Conservation (phyloP, 2,888 invertebrate genomes). For the Melieria picta region DNA sequence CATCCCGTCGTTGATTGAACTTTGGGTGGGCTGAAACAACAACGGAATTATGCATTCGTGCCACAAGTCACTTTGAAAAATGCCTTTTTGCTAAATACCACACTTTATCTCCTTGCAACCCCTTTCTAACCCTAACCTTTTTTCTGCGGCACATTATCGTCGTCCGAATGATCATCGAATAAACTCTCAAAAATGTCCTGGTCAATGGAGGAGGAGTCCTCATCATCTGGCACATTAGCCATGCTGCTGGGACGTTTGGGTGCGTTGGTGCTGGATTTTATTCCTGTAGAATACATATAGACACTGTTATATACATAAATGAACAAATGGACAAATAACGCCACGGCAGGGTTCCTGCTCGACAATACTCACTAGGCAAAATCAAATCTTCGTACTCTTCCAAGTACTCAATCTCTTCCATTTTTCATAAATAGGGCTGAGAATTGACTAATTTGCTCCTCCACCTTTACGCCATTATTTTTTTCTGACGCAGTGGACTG, state of each 20-base stretch:
- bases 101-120: not conserved
- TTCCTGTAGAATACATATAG: slow-evolving; percentile 28
- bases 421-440: slow-evolving; percentile 36
- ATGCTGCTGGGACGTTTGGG: slow-evolving; percentile 11
- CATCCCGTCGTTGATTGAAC: slow-evolving; percentile 38
- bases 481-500: not conserved
- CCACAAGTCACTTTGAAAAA: slow-evolving; percentile 12
- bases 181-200: slow-evolving; percentile 59
- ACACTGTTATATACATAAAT: not conserved
- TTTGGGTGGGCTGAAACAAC: slow-evolving; percentile 21
- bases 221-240: slow-evolving; percentile 33
- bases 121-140: slow-evolving; percentile 41
- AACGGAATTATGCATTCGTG: not conserved
- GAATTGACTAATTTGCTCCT: not conserved
- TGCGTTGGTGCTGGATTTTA: slow-evolving; percentile 33
- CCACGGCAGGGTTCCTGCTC: not conserved
- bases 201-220: slow-evolving; percentile 57
- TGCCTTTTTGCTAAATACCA: not conserved
- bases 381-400: slow-evolving; percentile 63
- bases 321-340: slow-evolving; percentile 1
- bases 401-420: slow-evolving; percentile 63
- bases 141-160: slow-evolving; percentile 48
- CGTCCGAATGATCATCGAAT: slow-evolving; percentile 53
- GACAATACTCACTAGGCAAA: slow-evolving; percentile 55
- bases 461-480: slow-evolving; percentile 27